Percentiles rank a stretch among this genome's conserved stretches.
Evolutionary conservation across 2,797 vertebrate species (phyloP).

Genomic region (Clarias fuscus): DNA sequence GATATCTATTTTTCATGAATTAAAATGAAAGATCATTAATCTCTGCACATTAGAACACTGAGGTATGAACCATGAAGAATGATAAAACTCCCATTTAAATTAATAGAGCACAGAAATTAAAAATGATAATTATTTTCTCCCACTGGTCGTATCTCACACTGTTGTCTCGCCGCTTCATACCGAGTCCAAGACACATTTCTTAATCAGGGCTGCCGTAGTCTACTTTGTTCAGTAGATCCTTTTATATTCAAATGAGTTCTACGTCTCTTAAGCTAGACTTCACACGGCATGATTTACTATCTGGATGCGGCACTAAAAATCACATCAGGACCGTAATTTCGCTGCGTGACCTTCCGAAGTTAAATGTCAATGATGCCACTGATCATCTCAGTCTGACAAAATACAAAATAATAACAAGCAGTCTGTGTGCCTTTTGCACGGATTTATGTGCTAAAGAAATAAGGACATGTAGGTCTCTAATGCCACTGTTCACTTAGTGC

Average conservation of each 20-base stretch:
- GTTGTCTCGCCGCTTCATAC: neutral
- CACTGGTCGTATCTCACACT: too few species aligned
- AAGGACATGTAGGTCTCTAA: neutral
- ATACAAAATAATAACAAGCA: neutral
- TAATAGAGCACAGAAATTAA: neutral
- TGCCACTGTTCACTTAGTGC: neutral
- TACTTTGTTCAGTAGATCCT: neutral
- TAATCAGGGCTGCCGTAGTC: neutral
- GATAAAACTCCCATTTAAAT: neutral
- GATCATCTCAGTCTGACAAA: neutral
- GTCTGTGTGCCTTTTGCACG: neutral
- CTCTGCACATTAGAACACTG: neutral
- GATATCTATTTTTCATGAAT: neutral
- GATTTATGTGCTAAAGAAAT: neutral
- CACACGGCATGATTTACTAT: neutral
- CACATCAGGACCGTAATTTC: neutral
- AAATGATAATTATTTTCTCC: too few species aligned
- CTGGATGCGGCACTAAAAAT: neutral
- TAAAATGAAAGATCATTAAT: neutral
- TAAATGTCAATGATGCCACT: constrained; percentile 13
- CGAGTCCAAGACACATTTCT: neutral
- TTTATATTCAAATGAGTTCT: neutral
- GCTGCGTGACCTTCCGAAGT: neutral
- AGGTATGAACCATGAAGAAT: neutral
- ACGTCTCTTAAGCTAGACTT: neutral